Conservation (phyloP, 2,888 invertebrate species). For the Archips crataeganus region DNA sequence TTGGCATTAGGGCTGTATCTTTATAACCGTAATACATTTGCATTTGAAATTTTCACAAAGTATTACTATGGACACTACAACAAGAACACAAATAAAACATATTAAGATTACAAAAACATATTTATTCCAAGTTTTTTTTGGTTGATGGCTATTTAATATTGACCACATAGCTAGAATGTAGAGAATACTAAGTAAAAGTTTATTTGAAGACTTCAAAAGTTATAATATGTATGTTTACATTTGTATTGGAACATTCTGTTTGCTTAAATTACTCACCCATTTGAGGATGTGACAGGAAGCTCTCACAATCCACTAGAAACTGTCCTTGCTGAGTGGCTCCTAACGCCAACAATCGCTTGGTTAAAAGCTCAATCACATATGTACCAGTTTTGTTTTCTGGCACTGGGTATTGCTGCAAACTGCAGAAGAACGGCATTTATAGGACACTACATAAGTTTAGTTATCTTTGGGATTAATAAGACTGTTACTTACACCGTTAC, state of each 20-base stretch:
- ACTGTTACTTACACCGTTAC: constrained; percentile 86
- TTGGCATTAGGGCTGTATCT: too few relatives aligned
- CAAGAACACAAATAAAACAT: too few relatives aligned
- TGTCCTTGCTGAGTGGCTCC: constrained; percentile 96
- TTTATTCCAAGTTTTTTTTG: too few relatives aligned
- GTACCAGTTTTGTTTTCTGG: constrained; percentile 96
- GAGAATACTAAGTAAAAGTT: too few relatives aligned
- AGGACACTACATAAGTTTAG: neutral
- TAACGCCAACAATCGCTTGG: constrained; percentile 93
- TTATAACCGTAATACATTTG: too few relatives aligned
- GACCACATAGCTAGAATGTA: too few relatives aligned
- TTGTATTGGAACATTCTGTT: neutral
- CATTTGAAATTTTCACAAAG: too few relatives aligned
- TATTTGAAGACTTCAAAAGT: too few relatives aligned
- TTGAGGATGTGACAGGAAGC: constrained; percentile 92
- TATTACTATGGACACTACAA: too few relatives aligned
- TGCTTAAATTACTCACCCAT: constrained; percentile 79
- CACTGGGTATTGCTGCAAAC: constrained; percentile 94
- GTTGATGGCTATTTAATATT: too few relatives aligned
- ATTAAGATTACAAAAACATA: too few relatives aligned
- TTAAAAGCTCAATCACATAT: constrained; percentile 94
- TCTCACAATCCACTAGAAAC: constrained; percentile 98
- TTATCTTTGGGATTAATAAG: neutral
- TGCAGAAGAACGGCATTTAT: constrained; percentile 56
- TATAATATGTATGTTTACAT: too few relatives aligned